Percentiles rank a stretch among this genome's conserved stretches.
phyloP scores from a whole-genome alignment of 2,888 invertebrate genomes.

The Amphiduros pacificus region DNA sequence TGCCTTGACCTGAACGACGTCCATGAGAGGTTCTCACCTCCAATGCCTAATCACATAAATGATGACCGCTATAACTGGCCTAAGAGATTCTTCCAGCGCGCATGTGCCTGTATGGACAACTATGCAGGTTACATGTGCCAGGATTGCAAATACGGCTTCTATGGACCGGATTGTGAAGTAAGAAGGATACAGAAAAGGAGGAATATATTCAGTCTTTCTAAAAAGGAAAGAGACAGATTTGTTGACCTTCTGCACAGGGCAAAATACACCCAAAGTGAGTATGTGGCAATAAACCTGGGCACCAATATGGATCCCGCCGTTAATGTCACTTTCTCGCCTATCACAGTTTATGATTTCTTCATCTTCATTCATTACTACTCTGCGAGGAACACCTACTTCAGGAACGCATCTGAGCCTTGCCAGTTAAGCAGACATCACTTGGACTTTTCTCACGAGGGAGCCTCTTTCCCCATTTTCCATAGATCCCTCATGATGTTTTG shows the following conservation, averaged over 20 bases:
- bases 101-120: conserved; percentile 12
- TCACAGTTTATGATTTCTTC: conserved; percentile 12
- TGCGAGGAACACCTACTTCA: conserved; percentile 6
- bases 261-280: conserved; percentile 8
- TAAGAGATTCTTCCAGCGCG: conserved; percentile 15
- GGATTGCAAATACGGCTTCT: conserved; percentile 15
- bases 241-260: conserved; percentile 3
- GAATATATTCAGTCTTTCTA: conserved; percentile 7
- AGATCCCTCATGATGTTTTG: conserved; percentile 17
- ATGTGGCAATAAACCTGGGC: conserved; percentile 1
- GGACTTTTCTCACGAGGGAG: conserved; percentile 20
- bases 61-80: conserved; percentile 26
- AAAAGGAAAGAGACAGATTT: conserved; percentile 10
- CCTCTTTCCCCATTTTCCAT: conserved; percentile 24
- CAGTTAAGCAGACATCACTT: background rate
- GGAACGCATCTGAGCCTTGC: background rate
- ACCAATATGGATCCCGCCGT: conserved; percentile 5
- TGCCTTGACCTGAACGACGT: conserved; percentile 10
- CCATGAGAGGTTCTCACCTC: conserved; percentile 8
- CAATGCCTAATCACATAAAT: background rate
- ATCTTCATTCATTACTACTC: conserved; percentile 16
- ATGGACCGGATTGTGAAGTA: conserved; percentile 11
- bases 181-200: conserved; percentile 5
- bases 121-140: conserved; percentile 19
- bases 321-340: background rate